Conservation (phyloP, 2,888 invertebrate genomes). For the Timandra comae region DNA sequence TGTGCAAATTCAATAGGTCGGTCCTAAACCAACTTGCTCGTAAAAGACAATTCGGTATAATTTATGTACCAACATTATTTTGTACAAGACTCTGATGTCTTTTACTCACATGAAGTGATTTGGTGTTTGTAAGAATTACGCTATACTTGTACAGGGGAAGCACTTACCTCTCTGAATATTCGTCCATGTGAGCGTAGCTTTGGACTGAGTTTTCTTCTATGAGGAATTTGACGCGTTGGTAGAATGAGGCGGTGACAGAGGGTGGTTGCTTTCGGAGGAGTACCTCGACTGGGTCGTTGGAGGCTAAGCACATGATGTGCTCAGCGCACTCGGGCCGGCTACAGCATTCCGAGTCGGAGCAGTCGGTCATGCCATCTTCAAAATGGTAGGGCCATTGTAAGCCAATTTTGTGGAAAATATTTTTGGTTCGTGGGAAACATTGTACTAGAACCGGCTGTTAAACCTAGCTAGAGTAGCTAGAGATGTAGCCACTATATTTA, state of each 20-base stretch:
- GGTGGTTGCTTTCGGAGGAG: conserved; percentile 97
- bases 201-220: conserved; percentile 99
- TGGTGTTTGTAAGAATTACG: conserved; percentile 50
- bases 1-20: conserved; percentile 59
- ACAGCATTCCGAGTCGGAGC: conserved; percentile 99
- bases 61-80: conserved; percentile 18
- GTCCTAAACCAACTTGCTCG: conserved; percentile 51
- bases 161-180: conserved; percentile 98
- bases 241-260: conserved; percentile 97
- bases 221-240: conserved; percentile 97
- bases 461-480: no score
- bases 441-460: no score
- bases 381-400: conserved; percentile 60
- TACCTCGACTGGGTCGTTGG: conserved; percentile 97
- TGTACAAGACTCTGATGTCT: conserved; percentile 40
- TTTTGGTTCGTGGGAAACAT: no score
- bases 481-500: no score
- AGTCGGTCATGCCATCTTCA: conserved; percentile 98
- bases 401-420: conserved; percentile 18
- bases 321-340: conserved; percentile 90
- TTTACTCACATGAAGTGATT: conserved; percentile 60
- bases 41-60: conserved; percentile 64
- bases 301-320: conserved; percentile 96
- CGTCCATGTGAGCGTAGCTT: conserved; percentile 97
- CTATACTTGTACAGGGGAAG: conserved; percentile 24